These are phyloP conservation scores for Epizoanthus illoricatus DNA, from an alignment of 92 coral and sea anemone species.

Conservation along the genomic window DNA sequence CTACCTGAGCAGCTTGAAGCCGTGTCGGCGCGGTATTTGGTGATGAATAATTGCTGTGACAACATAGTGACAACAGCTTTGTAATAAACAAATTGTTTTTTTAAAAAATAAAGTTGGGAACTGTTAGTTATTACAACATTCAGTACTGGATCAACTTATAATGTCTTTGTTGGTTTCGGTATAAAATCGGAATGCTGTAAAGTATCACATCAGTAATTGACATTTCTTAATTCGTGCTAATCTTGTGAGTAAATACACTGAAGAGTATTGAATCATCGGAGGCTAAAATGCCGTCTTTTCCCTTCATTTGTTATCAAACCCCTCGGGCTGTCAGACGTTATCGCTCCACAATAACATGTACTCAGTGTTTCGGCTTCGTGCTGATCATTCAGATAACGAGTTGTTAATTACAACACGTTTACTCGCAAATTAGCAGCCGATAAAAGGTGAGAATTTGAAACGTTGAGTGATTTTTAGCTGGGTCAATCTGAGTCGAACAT, in stretches of 20 bases:
- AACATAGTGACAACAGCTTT: neutral
- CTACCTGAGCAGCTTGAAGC: neutral
- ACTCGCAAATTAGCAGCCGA: constrained; percentile 31
- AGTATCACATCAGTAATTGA: constrained; percentile 24
- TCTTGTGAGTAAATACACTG: neutral
- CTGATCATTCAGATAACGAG: constrained; percentile 30
- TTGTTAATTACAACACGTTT: constrained; percentile 20
- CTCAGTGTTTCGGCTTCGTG: neutral
- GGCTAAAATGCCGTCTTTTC: neutral
- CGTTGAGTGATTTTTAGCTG: neutral
- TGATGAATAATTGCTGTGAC: constrained; percentile 17
- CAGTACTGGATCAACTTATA: neutral
- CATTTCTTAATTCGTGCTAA: constrained; percentile 14
- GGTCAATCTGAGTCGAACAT: neutral
- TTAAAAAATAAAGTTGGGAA: neutral
- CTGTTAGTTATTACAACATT: neutral
- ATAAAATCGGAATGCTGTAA: neutral
- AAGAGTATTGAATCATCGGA: constrained; percentile 17
- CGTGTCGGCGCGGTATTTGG: neutral
- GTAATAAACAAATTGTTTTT: constrained; percentile 1
- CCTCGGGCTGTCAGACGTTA: neutral
- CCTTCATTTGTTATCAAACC: neutral
- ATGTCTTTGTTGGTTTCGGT: neutral
- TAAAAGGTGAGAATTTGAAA: constrained; percentile 14
- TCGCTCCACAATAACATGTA: neutral